phyloP scores from a whole-genome alignment of 2,888 invertebrate genomes.

The Rhagonycha lutea region DNA sequence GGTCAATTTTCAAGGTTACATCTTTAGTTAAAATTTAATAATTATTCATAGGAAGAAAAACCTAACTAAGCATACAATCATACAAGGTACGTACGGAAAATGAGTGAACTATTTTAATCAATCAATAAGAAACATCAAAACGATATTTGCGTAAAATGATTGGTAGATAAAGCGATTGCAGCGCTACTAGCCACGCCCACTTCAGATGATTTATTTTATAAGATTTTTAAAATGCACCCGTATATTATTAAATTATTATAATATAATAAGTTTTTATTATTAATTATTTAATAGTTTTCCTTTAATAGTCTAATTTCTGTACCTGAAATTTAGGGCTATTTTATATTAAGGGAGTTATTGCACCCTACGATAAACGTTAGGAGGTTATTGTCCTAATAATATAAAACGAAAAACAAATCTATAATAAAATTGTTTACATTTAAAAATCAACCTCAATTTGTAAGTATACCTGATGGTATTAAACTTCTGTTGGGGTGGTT shows the following conservation, averaged over 20 bases:
- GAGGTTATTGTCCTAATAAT: too few species aligned
- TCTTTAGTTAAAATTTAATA: background rate
- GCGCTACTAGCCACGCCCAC: background rate
- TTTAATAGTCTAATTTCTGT: background rate
- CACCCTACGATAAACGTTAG: background rate
- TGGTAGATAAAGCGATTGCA: background rate
- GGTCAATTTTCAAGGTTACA: background rate
- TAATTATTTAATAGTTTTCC: background rate
- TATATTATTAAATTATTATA: too few species aligned
- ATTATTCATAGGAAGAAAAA: too few species aligned
- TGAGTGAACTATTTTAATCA: background rate
- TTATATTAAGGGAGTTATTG: background rate
- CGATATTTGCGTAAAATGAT: background rate
- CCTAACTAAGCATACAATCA: too few species aligned
- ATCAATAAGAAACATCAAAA: background rate
- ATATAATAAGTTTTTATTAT: background rate
- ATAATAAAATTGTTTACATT: background rate
- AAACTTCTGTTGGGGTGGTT: background rate
- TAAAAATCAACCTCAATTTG: background rate
- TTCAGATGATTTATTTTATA: background rate
- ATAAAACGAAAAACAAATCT: background rate
- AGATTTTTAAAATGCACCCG: too few species aligned
- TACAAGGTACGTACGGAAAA: background rate
- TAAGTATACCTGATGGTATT: too few species aligned
- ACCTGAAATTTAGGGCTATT: background rate